A percentile compares a stretch with the other conserved stretches of the same genome.
Conservation (phyloP, 2,888 invertebrate genomes). For the Torymus aiolomorphi region DNA sequence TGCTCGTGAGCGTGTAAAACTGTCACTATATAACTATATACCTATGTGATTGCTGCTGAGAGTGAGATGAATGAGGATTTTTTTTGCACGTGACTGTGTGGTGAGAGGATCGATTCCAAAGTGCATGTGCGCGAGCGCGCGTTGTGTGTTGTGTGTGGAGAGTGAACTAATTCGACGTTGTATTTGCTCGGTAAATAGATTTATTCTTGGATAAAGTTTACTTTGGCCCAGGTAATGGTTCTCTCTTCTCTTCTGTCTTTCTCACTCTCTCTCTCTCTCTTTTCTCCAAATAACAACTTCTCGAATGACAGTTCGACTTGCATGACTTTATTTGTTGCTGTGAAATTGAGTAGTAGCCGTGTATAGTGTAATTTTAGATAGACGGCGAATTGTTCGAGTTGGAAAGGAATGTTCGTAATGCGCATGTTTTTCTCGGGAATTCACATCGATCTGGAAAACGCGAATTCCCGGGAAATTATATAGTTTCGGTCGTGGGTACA, state of each 20-base stretch:
- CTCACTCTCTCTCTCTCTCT: conserved; percentile 16
- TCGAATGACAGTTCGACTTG: conserved; percentile 2
- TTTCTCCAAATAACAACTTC: conserved; percentile 8
- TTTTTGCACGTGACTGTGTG: too few relatives aligned
- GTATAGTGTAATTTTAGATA: conserved; percentile 24
- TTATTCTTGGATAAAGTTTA: conserved; percentile 56
- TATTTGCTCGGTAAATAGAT: conserved; percentile 30
- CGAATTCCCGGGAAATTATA: too few relatives aligned
- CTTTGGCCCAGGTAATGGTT: conserved; percentile 51
- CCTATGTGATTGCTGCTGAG: too few relatives aligned
- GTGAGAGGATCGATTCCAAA: too few relatives aligned
- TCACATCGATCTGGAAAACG: too few relatives aligned
- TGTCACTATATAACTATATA: too few relatives aligned
- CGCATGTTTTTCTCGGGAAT: too few relatives aligned
- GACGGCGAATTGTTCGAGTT: neutral
- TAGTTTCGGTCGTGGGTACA: too few relatives aligned
- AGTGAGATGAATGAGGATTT: too few relatives aligned
- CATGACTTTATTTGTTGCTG: conserved; percentile 30
- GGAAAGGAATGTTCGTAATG: neutral
- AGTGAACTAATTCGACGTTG: neutral
- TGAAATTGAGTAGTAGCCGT: neutral
- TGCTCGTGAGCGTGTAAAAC: too few relatives aligned
- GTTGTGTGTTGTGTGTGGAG: neutral
- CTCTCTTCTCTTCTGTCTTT: neutral
- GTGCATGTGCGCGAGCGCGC: too few relatives aligned